Evolutionary conservation across 2,888 invertebrate species (phyloP).

Genomic region (Drosophila histrio): DNA sequence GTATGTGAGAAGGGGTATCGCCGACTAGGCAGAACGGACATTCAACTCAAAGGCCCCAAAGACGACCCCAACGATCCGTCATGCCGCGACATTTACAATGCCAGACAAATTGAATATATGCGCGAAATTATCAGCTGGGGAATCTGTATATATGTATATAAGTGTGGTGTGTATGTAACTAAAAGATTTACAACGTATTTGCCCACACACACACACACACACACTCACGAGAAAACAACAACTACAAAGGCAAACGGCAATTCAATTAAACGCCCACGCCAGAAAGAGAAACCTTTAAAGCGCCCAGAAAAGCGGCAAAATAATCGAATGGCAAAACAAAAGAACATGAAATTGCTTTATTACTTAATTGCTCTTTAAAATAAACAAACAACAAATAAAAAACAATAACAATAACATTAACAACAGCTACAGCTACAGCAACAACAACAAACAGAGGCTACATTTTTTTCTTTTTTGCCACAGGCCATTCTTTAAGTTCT

Average conservation of each 20-base stretch:
- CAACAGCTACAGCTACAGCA: constrained; percentile 12
- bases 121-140: constrained; percentile 59
- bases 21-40: constrained; percentile 52
- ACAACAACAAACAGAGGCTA: constrained; percentile 28
- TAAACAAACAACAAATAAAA: constrained; percentile 54
- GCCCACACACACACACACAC: constrained; percentile 68
- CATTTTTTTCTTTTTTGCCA: constrained; percentile 33
- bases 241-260: constrained; percentile 55
- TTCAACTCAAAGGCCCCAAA: constrained; percentile 60
- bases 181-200: constrained; percentile 64
- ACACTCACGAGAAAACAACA: constrained; percentile 24
- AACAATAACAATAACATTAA: constrained; percentile 19
- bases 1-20: constrained; percentile 1
- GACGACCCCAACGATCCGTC: constrained; percentile 73
- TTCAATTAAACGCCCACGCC: constrained; percentile 80
- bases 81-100: constrained; percentile 73
- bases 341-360: constrained; percentile 81
- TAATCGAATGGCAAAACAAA: constrained; percentile 74
- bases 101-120: constrained; percentile 68
- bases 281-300: constrained; percentile 59
- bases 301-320: constrained; percentile 47
- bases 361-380: constrained; percentile 81
- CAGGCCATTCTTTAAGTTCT: constrained; percentile 43
- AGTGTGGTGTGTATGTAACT: constrained; percentile 16
- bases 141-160: constrained; percentile 33